These are phyloP conservation scores for Pachyramphus minor DNA, from an alignment of 2,113 vertebrate genomes.

Conservation along the genomic window DNA sequence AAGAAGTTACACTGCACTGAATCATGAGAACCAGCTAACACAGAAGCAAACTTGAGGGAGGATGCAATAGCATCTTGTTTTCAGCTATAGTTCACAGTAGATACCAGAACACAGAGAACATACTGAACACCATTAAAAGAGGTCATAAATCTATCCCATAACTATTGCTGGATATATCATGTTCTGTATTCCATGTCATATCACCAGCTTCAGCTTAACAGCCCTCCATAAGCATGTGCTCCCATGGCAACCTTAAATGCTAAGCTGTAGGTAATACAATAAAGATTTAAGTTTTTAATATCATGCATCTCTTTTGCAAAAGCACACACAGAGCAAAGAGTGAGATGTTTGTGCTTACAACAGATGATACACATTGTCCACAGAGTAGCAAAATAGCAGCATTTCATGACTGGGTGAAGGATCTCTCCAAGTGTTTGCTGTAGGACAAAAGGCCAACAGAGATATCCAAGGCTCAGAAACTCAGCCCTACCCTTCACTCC, in stretches of 20 bases:
- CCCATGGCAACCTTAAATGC: not conserved
- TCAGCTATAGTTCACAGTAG: not conserved
- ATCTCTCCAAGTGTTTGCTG: not conserved
- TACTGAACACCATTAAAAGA: not conserved
- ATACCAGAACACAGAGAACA: not conserved
- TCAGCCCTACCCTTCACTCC: not conserved
- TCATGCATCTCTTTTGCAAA: not conserved
- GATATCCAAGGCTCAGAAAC: not conserved
- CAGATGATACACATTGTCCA: not conserved
- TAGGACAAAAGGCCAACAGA: not conserved
- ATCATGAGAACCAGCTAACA: not conserved
- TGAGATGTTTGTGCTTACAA: not conserved
- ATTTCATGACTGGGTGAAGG: not conserved
- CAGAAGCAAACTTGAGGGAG: not conserved
- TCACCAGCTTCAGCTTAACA: not conserved
- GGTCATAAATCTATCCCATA: not conserved
- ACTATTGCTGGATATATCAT: not conserved
- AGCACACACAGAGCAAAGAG: not conserved
- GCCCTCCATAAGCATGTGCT: not conserved
- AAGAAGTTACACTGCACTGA: not conserved
- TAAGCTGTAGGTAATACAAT: not conserved
- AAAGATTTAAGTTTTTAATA: not conserved
- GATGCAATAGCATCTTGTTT: accelerated
- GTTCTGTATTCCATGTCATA: not conserved
- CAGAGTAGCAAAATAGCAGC: not conserved